Evolutionary conservation across 2,888 invertebrate species (phyloP).

Genomic region (Diadegma fenestrale): DNA sequence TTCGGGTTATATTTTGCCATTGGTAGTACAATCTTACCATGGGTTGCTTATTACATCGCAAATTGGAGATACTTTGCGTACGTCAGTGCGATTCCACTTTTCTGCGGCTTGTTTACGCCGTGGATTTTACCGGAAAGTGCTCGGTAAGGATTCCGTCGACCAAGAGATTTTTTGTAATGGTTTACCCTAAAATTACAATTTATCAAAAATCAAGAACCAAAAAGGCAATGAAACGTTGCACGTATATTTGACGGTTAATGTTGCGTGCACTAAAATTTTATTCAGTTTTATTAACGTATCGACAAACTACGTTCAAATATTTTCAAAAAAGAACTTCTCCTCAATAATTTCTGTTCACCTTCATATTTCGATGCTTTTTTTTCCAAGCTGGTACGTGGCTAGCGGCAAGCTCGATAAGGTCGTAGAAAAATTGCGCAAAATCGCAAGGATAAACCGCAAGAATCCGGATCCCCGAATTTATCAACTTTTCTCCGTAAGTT

Average conservation of each 20-base stretch:
- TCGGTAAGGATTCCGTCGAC: conserved; percentile 80
- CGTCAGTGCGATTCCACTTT: conserved; percentile 84
- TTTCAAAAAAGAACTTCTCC: background rate
- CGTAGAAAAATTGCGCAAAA: conserved; percentile 84
- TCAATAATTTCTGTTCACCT: too few species aligned
- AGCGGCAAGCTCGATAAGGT: conserved; percentile 85
- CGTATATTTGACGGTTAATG: too few species aligned
- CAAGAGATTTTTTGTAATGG: background rate
- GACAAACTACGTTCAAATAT: background rate
- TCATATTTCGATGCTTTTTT: too few species aligned
- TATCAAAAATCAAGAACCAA: background rate
- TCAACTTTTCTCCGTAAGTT: conserved; percentile 83
- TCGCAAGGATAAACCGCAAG: conserved; percentile 85
- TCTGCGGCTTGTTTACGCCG: conserved; percentile 83
- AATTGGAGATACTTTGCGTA: conserved; percentile 86
- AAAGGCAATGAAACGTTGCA: background rate
- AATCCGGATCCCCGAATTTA: conserved; percentile 84
- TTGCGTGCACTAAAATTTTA: too few species aligned
- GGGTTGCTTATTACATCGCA: conserved; percentile 85
- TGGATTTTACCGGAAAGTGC: conserved; percentile 86
- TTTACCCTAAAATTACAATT: background rate
- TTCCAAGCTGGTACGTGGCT: conserved; percentile 85
- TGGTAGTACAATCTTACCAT: conserved; percentile 85
- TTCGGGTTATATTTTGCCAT: conserved; percentile 86
- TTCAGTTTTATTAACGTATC: background rate